These are phyloP conservation scores for Eristalis arbustorum DNA, from an alignment of 2,888 invertebrate species.

Conservation along the genomic window DNA sequence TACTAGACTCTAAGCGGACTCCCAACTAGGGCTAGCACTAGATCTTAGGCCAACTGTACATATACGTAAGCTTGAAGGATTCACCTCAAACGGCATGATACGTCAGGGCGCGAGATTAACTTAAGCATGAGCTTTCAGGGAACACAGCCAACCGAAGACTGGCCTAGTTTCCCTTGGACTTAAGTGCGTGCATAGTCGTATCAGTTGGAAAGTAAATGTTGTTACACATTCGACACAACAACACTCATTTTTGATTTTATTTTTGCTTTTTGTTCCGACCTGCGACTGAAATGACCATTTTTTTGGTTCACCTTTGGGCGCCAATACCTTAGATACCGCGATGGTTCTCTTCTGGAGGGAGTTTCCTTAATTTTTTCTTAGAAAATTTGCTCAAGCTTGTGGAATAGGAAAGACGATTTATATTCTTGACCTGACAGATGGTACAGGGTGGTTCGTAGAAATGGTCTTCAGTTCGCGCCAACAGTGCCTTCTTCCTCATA, in stretches of 20 bases:
- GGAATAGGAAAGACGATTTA: too few species aligned
- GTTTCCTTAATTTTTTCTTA: too few species aligned
- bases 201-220: neutral
- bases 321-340: neutral
- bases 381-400: too few species aligned
- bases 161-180: neutral
- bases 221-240: neutral
- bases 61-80: neutral
- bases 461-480: too few species aligned
- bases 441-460: too few species aligned
- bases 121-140: neutral
- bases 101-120: neutral
- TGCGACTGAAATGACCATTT: neutral
- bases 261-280: neutral
- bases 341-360: neutral
- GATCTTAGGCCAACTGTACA: neutral
- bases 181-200: neutral
- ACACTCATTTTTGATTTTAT: neutral
- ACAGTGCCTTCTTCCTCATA: too few species aligned
- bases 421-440: too few species aligned
- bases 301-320: neutral
- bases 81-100: neutral
- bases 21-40: neutral
- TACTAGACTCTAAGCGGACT: conserved; percentile 69
- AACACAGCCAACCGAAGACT: neutral